Conservation (phyloP, 2,888 invertebrate species). For the Xanthorhoe designata region DNA sequence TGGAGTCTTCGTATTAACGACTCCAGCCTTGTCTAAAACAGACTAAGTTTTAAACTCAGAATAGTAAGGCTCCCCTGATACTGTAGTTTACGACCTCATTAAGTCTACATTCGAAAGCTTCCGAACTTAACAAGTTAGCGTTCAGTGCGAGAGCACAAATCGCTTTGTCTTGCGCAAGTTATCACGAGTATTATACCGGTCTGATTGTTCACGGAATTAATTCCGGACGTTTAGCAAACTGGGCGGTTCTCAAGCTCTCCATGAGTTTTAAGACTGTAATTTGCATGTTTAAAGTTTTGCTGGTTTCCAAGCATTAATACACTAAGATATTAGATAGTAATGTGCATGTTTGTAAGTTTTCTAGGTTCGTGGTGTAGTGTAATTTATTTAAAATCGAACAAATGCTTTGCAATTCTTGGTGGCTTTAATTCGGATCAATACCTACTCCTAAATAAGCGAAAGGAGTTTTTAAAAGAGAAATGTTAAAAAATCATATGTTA, state of each 20-base stretch:
- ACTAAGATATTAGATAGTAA: not conserved
- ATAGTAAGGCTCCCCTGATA: not conserved
- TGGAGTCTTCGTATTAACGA: too few relatives aligned
- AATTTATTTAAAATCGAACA: too few relatives aligned
- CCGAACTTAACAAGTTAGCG: constrained; percentile 12
- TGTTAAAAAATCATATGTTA: too few relatives aligned
- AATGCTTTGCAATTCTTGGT: too few relatives aligned
- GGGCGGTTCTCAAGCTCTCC: constrained; percentile 16
- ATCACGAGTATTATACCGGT: constrained; percentile 27
- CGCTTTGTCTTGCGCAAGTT: constrained; percentile 39
- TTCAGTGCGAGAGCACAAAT: constrained; percentile 30
- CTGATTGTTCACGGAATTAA: constrained; percentile 40
- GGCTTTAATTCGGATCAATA: too few relatives aligned
- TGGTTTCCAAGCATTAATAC: not conserved
- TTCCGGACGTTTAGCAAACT: constrained; percentile 34
- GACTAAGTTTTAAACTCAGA: not conserved
- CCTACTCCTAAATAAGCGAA: too few relatives aligned
- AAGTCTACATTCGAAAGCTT: constrained; percentile 3
- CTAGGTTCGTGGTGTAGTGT: too few relatives aligned
- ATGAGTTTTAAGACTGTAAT: constrained; percentile 1
- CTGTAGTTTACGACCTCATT: constrained; percentile 1
- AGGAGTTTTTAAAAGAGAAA: too few relatives aligned
- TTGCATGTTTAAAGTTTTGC: not conserved
- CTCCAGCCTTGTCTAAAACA: not conserved
- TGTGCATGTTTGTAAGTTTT: too few relatives aligned